These are phyloP conservation scores for Grammatotria lemairii DNA, from an alignment of 2,113 vertebrate species.

Conservation along the genomic window DNA sequence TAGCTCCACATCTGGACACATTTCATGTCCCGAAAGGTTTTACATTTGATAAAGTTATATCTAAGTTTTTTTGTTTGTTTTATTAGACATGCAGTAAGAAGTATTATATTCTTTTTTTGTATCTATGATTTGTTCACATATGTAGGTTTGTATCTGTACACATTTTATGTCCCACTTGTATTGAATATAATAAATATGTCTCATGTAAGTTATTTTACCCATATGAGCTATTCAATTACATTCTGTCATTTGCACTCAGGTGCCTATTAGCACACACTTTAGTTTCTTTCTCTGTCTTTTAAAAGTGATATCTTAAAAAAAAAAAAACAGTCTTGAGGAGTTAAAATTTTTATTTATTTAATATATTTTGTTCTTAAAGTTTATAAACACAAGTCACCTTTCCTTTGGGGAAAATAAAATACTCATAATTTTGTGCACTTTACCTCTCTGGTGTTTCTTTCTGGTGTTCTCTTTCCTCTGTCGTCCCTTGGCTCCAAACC, in stretches of 20 bases:
- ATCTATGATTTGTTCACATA: neutral
- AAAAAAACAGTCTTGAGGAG: neutral
- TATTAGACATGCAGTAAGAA: neutral
- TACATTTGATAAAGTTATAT: neutral
- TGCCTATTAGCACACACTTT: neutral
- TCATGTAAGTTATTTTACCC: neutral
- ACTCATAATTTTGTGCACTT: neutral
- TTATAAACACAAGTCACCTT: neutral
- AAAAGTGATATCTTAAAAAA: neutral
- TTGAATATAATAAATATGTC: neutral
- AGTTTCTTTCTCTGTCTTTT: neutral
- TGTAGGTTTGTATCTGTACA: neutral
- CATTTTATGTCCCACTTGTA: neutral
- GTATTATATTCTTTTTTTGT: neutral
- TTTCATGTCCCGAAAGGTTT: neutral
- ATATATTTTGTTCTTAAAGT: neutral
- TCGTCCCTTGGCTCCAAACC: neutral
- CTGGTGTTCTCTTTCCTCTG: neutral
- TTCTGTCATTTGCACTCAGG: neutral
- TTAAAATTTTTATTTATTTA: neutral
- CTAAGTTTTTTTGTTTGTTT: neutral
- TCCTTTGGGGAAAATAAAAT: neutral
- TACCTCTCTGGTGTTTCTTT: constrained; percentile 13
- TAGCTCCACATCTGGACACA: neutral
- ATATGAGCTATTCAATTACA: neutral